Base-by-base conservation (phyloP, 2,113 vertebrate species). In the Barnardius zonarius region DNA sequence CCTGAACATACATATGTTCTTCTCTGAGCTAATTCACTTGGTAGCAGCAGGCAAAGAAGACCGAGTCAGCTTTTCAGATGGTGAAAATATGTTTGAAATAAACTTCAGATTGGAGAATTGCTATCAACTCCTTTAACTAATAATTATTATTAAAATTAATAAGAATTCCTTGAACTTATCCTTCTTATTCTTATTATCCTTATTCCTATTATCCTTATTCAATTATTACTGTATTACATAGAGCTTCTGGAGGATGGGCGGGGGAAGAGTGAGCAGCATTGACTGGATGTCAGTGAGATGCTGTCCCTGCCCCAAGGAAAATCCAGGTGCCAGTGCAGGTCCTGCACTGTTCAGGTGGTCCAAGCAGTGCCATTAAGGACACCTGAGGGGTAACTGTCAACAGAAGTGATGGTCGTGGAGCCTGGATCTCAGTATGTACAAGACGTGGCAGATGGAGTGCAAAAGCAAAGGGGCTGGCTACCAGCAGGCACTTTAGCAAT, bases 391-490 rank as follows among this genome's bases (percentile, higher is more conserved):
- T 17, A 44, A 3, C 70, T 72, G 84, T 79, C 88, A 84, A 13
- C 57, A 73, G 33, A 62, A 93, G 62, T 7, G 70, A 69, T 72
- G 83, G 55, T 4, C 24, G 69, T 86, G 84, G 77, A 79, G 39
- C 63, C 69, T 49, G 83, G 35, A 49, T 68, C 92, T 84, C 90
- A 59, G 61, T 46, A 12, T 5, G n/a, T 91, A 96, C 93, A 96
- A 94, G 96, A 88, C 20, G 14, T 89, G 80, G 86, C 96, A 97
- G 96, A 97, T 97, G 96, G 96, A 94, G 92, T 84, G 77, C 92
- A 92, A 96, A 95, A 88, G 92, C 76, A 76, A 62, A 44, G 0
- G 28, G 55, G 77, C 69, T 88, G 86, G 31, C 6, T 92, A 75
- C 86, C 96, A 96, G 96, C 90, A 93, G 96, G 90, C 66, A 24